phyloP scores from a whole-genome alignment of 2,888 invertebrate species.

The Temnothorax rugatulus region DNA sequence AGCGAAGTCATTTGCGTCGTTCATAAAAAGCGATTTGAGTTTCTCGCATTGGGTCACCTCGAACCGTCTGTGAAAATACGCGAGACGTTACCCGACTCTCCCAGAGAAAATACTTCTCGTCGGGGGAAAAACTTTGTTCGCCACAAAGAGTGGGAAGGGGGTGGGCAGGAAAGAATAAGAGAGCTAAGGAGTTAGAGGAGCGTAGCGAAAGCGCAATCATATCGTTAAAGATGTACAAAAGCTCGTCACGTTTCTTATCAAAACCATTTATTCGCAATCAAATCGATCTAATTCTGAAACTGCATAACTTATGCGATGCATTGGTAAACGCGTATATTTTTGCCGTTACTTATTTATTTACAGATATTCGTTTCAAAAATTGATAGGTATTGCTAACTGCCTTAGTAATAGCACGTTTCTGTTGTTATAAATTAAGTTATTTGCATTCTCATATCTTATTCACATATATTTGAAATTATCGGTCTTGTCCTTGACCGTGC shows the following conservation, averaged over 20 bases:
- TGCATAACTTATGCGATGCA: background rate
- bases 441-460: background rate
- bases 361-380: background rate
- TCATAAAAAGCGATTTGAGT: slow-evolving; percentile 58
- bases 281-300: slow-evolving; percentile 19
- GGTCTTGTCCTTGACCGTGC: slow-evolving; percentile 26
- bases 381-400: background rate
- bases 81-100: slow-evolving; percentile 55
- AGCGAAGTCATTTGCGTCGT: slow-evolving; percentile 56
- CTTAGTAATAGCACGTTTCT: background rate
- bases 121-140: slow-evolving; percentile 66
- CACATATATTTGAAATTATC: background rate
- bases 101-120: slow-evolving; percentile 65
- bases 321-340: background rate
- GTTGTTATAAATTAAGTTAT: background rate
- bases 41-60: slow-evolving; percentile 59
- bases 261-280: slow-evolving; percentile 55
- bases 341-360: background rate
- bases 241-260: slow-evolving; percentile 60
- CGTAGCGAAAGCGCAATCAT: slow-evolving; percentile 54
- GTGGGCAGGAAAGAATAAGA: slow-evolving; percentile 2
- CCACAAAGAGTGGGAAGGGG: slow-evolving; percentile 42
- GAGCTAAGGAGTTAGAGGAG: slow-evolving; percentile 6
- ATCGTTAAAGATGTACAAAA: slow-evolving; percentile 60
- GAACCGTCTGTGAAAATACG: slow-evolving; percentile 51